These are phyloP conservation scores for Proterorhinus semilunaris DNA, from an alignment of 2,113 vertebrate species.

Conservation along the genomic window DNA sequence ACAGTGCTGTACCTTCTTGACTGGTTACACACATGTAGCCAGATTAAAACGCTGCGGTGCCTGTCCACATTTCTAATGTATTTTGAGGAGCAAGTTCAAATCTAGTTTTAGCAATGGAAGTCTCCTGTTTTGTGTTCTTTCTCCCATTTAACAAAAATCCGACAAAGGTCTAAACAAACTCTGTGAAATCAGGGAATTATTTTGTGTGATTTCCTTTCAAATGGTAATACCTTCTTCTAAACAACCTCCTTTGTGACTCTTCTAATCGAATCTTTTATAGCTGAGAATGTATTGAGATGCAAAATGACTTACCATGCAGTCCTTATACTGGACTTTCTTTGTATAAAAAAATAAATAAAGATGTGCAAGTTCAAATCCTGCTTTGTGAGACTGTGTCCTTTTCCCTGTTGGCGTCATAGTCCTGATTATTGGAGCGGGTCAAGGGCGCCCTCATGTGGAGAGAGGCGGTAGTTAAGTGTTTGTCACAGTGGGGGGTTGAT, in stretches of 20 bases:
- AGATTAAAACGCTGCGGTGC: slow-evolving; percentile 32
- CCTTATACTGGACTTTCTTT: slow-evolving; percentile 80
- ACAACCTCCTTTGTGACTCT: slow-evolving; percentile 75
- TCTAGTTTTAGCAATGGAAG: slow-evolving; percentile 28
- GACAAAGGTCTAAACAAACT: slow-evolving; percentile 65
- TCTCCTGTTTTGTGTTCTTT: slow-evolving; percentile 15
- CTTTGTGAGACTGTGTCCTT: slow-evolving; percentile 25
- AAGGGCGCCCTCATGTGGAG: slow-evolving; percentile 59
- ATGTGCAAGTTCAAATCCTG: slow-evolving; percentile 67
- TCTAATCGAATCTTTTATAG: slow-evolving; percentile 80
- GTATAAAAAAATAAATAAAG: slow-evolving; percentile 76
- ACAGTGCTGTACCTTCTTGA: slow-evolving; percentile 1
- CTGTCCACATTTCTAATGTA: slow-evolving; percentile 37
- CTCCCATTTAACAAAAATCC: slow-evolving; percentile 48
- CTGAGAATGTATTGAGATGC: slow-evolving; percentile 82
- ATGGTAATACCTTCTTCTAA: slow-evolving; percentile 73
- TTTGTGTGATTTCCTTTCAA: slow-evolving; percentile 75
- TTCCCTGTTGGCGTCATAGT: not conserved
- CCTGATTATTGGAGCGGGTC: not conserved
- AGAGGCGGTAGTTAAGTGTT: not conserved
- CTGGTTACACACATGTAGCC: slow-evolving; percentile 15
- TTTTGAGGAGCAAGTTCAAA: slow-evolving; percentile 27
- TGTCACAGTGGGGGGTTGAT: slow-evolving; percentile 15
- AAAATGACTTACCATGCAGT: slow-evolving; percentile 78
- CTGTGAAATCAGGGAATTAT: slow-evolving; percentile 82